phyloP scores from a whole-genome alignment of 2,797 vertebrate species.

The Sebastes iracundus region DNA sequence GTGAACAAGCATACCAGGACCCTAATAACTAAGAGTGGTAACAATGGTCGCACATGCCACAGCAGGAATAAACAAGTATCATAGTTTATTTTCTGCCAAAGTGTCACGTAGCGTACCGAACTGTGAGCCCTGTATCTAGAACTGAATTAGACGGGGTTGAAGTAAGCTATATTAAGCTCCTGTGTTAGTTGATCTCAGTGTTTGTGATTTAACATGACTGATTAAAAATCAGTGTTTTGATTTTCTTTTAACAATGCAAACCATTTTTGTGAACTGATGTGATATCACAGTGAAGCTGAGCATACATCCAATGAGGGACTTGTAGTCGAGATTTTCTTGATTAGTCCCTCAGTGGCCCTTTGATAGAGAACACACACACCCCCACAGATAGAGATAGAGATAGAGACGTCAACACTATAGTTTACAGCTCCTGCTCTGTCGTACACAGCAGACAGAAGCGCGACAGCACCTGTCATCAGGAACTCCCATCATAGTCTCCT shows the following conservation, averaged over 20 bases:
- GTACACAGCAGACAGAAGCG: background rate
- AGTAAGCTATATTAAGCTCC: background rate
- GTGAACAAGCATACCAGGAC: too few relatives aligned
- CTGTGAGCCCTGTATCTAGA: background rate
- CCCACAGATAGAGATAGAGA: constrained; percentile 21
- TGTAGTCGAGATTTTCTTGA: background rate
- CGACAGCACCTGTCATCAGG: constrained; percentile 12
- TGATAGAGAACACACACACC: constrained; percentile 6
- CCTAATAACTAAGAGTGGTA: too few relatives aligned
- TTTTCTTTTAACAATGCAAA: background rate
- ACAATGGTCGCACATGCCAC: too few relatives aligned
- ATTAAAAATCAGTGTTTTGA: background rate
- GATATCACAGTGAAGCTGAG: background rate
- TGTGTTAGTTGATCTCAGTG: background rate
- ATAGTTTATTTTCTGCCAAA: background rate
- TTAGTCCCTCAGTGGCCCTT: background rate
- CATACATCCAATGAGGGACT: background rate
- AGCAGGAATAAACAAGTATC: background rate
- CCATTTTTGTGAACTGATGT: background rate
- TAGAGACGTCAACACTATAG: constrained; percentile 4
- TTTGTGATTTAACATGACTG: background rate
- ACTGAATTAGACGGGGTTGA: background rate
- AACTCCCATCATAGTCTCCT: background rate
- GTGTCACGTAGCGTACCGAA: background rate
- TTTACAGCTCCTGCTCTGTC: constrained; percentile 13